Base-by-base conservation (phyloP, 2,113 vertebrate genomes). In the Pseudopodoces humilis region DNA sequence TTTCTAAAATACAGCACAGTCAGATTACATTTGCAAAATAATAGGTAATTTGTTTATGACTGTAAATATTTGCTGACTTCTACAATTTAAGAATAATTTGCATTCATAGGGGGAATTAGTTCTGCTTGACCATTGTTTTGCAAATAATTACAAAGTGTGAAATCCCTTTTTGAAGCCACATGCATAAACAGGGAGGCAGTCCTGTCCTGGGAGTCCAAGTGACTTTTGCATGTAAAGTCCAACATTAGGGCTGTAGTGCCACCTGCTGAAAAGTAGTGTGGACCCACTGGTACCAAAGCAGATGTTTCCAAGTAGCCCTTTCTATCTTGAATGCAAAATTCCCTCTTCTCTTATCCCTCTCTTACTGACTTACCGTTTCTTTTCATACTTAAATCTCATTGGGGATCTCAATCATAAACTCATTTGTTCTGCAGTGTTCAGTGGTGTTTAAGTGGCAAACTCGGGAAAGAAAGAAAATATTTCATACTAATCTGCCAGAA, bases 181-280 rank as follows among this genome's bases (percentile, higher is more conserved):
- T 80, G n/a, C 28, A 52, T 60, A 28, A 94, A 70, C 7, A 69
- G 18, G 11, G 58, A 41, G 31, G 23, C 33, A 86, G n/a, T 49
- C 20, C 9, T 70, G 3, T 78, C 58, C 65, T 79, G n/a, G 43
- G 62, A 91, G 28, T 56, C 44, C 71, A 64, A 43, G 53, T 85
- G 27, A 27, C 23, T 79, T 58, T 30, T 3, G 4, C 20, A 44
- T 49, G 13, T 10, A 5, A 69, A 90, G 83, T 59, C 64, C 71
- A 98, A 91, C 81, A 28, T 60, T 96, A 78, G 83, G 52, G 94
- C 92, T 96, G 94, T 86, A 97, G 96, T 97, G 93, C 98, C 97
- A 98, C 93, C 98, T 98, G 64, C 97, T 98, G 98, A 97, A 96
- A 89, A 94, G 69, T 82, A 79, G 35, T 37, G 80, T 22, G 43